A percentile compares a stretch with the other conserved stretches of the same genome.
Evolutionary conservation across 2,113 vertebrate genomes (phyloP).

Genomic region (Oreotrochilus melanogaster): DNA sequence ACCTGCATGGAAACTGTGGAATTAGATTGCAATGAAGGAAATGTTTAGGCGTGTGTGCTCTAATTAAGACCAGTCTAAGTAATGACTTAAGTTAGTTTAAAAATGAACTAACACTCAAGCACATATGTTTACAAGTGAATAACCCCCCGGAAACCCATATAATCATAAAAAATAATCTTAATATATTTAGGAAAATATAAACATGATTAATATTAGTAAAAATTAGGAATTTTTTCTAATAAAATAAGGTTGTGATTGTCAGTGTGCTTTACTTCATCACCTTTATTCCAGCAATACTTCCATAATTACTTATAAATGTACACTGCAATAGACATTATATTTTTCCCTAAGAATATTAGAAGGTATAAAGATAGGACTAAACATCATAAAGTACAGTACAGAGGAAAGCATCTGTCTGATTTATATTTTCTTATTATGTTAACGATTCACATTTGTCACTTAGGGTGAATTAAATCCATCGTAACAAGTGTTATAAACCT

Average conservation of each 20-base stretch:
- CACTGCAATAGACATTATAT: neutral
- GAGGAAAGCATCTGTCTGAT: neutral
- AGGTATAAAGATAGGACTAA: neutral
- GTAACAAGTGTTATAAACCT: neutral
- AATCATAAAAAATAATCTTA: neutral
- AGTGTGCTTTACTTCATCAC: neutral
- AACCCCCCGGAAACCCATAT: fast-evolving
- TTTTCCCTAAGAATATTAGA: neutral
- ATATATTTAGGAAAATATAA: neutral
- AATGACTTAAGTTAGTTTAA: neutral
- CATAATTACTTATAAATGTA: neutral
- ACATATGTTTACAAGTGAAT: neutral
- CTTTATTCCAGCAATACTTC: neutral
- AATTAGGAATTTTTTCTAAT: neutral
- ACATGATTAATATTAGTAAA: neutral
- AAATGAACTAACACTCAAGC: neutral
- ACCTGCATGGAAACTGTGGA: neutral
- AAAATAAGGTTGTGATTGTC: neutral
- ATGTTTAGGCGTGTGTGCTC: neutral
- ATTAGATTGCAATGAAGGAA: neutral
- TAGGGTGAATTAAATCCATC: neutral
- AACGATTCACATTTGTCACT: neutral
- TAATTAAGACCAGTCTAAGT: neutral
- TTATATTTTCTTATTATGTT: conserved; percentile 4
- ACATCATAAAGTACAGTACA: neutral